phyloP scores from a whole-genome alignment of 1,140 invertebrate genomes.

The Zaprionus capensis region DNA sequence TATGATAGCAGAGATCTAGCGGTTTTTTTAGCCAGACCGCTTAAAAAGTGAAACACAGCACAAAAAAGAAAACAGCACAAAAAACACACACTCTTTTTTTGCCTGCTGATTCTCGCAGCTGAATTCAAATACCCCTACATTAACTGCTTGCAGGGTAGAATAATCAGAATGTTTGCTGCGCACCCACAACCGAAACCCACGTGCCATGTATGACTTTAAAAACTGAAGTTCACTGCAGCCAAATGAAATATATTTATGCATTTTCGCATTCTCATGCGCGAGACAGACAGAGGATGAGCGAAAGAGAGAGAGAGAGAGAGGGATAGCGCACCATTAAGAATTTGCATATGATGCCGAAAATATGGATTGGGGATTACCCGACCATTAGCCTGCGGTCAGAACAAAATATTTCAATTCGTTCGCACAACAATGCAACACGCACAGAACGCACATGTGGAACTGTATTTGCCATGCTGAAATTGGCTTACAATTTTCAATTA shows the following conservation, averaged over 20 bases:
- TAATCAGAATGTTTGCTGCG: constrained; percentile 21
- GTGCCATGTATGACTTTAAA: constrained; percentile 3
- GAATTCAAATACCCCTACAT: not conserved
- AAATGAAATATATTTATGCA: constrained; percentile 35
- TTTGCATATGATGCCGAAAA: constrained; percentile 32
- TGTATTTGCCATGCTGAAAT: constrained; percentile 31
- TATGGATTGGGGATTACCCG: constrained; percentile 26
- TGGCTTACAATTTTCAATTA: constrained; percentile 55
- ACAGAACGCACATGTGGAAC: not conserved
- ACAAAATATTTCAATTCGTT: constrained; percentile 28
- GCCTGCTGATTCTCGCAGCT: not conserved
- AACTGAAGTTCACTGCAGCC: constrained; percentile 12
- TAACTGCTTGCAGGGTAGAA: constrained; percentile 1
- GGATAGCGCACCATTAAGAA: constrained; percentile 17
- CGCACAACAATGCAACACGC: not conserved
- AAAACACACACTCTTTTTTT: too few species aligned
- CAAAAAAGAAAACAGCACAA: too few species aligned
- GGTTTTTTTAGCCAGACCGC: not conserved
- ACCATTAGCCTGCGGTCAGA: constrained; percentile 29
- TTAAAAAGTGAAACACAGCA: not conserved
- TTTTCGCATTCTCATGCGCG: constrained; percentile 9
- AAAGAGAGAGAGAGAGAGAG: not conserved
- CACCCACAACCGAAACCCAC: constrained; percentile 19
- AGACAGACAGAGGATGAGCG: not conserved
- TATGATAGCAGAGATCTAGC: not conserved